Conservation (phyloP, 2,888 invertebrate species). For the Stictocephala bisonia region DNA sequence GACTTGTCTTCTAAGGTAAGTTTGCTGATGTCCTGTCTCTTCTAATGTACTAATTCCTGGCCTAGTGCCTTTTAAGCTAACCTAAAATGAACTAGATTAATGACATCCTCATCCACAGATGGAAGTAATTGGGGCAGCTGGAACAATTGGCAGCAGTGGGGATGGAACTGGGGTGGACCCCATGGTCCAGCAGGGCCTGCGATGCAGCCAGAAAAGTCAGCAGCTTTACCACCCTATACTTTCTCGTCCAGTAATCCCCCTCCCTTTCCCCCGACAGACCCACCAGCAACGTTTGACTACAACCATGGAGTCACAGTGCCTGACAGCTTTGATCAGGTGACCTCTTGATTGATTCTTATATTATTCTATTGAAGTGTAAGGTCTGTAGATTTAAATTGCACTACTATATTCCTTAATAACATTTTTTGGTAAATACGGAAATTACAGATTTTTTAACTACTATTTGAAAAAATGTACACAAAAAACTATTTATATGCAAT, state of each 20-base stretch:
- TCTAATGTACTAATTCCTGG: too few species aligned
- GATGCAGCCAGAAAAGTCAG: slow-evolving; percentile 14
- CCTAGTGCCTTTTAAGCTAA: too few species aligned
- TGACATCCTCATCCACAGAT: slow-evolving; percentile 35
- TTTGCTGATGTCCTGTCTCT: too few species aligned
- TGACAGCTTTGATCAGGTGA: slow-evolving; percentile 45
- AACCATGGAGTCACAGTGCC: slow-evolving; percentile 53
- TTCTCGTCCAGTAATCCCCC: background rate
- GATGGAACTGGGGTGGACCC: slow-evolving; percentile 57
- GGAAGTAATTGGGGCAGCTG: slow-evolving; percentile 57
- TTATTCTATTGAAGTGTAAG: background rate
- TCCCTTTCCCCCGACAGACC: background rate
- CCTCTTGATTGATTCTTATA: background rate
- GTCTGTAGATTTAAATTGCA: too few species aligned
- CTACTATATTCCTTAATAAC: too few species aligned
- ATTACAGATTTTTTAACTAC: too few species aligned
- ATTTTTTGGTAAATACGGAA: too few species aligned
- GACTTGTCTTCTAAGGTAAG: too few species aligned
- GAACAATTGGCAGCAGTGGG: slow-evolving; percentile 59
- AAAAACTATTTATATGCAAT: too few species aligned
- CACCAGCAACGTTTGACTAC: slow-evolving; percentile 53
- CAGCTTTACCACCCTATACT: slow-evolving; percentile 44
- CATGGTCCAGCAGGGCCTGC: background rate
- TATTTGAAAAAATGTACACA: too few species aligned
- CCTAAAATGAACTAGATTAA: too few species aligned